Evolutionary conservation across 2,888 invertebrate genomes (phyloP).

Genomic region (Aphidius colemani): DNA sequence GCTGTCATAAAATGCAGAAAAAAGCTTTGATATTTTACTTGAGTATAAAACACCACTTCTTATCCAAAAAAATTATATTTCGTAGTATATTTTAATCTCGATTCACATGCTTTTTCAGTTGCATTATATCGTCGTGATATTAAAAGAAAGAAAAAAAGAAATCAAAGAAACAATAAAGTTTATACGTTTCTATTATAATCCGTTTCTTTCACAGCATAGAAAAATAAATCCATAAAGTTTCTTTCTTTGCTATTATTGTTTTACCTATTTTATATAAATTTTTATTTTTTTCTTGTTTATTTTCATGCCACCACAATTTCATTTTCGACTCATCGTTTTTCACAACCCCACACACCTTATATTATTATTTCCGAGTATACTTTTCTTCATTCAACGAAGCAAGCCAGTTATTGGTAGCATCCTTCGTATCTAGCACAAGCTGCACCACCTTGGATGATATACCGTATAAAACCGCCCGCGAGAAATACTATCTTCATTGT

Average conservation of each 20-base stretch:
- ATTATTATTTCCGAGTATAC: background rate
- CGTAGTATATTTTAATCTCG: too few species aligned
- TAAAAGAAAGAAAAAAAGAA: too few species aligned
- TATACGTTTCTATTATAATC: conserved; percentile 39
- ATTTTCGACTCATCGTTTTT: background rate
- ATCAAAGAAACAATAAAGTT: background rate
- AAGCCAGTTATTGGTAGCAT: conserved; percentile 44
- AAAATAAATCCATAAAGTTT: conserved; percentile 45
- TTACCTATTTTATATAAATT: conserved; percentile 26
- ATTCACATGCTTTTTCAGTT: too few species aligned
- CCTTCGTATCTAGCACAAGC: conserved; percentile 16
- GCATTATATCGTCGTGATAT: too few species aligned
- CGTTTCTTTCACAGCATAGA: conserved; percentile 33
- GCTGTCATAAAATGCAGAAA: too few species aligned
- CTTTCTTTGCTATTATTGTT: conserved; percentile 28
- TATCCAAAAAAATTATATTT: too few species aligned
- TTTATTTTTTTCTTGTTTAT: conserved; percentile 15
- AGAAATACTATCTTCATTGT: conserved; percentile 57
- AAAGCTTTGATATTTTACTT: too few species aligned
- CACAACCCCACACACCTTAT: background rate
- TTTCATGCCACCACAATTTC: conserved; percentile 6
- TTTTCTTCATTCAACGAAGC: conserved; percentile 25
- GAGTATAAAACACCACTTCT: too few species aligned
- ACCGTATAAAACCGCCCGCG: conserved; percentile 49
- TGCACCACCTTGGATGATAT: conserved; percentile 41